A percentile compares a stretch with the other conserved stretches of the same genome.
These are phyloP conservation scores for Ficedula albicollis DNA, from an alignment of 2,797 vertebrate species.

Conservation along the genomic window DNA sequence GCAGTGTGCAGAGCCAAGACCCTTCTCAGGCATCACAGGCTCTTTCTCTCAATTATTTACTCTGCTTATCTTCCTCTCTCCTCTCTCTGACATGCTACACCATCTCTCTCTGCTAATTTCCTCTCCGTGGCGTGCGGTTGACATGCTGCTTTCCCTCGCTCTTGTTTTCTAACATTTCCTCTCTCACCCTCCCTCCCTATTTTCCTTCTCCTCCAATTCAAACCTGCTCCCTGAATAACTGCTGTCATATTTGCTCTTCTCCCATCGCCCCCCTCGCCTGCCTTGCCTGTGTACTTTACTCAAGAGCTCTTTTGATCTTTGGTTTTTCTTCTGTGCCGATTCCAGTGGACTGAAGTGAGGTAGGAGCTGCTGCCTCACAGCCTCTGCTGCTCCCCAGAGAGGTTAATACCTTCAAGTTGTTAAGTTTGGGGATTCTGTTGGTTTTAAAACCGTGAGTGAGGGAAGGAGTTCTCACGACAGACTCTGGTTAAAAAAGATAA, in stretches of 20 bases:
- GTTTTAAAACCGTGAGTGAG: background rate
- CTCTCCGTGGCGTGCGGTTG: background rate
- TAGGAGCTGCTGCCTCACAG: background rate
- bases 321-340: background rate
- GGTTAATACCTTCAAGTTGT: conserved; percentile 9
- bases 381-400: background rate
- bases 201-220: conserved; percentile 13
- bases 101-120: conserved; percentile 46
- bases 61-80: conserved; percentile 23
- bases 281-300: conserved; percentile 15
- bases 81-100: conserved; percentile 36
- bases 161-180: background rate
- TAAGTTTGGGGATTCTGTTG: conserved; percentile 6
- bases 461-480: background rate
- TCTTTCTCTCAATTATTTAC: conserved; percentile 61
- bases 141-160: background rate
- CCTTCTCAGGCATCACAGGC: background rate
- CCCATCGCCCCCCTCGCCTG: background rate
- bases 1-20: background rate
- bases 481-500: background rate
- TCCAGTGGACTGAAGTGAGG: conserved; percentile 12
- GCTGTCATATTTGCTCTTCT: conserved; percentile 43
- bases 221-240: background rate
- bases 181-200: background rate
- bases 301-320: conserved; percentile 51